Evolutionary conservation across 2,113 vertebrate genomes (phyloP), one percentile per base, ranked within the genome.

Genomic region (Odobenus rosmarus): DNA sequence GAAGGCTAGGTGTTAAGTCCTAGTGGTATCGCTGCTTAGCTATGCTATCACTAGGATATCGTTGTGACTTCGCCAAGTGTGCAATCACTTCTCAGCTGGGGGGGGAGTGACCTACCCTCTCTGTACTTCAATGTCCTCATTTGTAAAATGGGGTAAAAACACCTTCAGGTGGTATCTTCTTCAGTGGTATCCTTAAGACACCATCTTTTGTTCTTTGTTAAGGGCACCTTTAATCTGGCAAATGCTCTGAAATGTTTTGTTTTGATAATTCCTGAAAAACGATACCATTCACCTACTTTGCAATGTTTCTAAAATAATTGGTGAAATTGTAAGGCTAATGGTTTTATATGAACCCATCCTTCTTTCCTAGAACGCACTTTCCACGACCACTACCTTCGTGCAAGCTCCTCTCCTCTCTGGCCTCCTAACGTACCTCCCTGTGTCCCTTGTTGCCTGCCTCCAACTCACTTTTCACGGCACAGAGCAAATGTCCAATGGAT

Each of bases 321-420:
- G 36, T 36, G 79, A 42, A 13, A 46, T 6, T 26, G 0, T 64
- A 28, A 28, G 53, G 33, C 7, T 19, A 5, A 36, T 4, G 12
- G 14, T 49, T 71, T 69, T 31, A 8, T 26, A 21, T 12, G 46
- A 67, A 42, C 26, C 31, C 49, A 3, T 0, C 5, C 26, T 19
- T 2, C 46, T 2, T 18, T 12, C 39, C 10, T 8, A 7, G 49
- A 4, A 9, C 26, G 0, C 2, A 3, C 16, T 46, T 42, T 69
- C 61, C 36, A 14, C 1, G 0, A 4, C n/a, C 31, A 24, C 4
- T 2, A 39, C n/a, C 72, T 26, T n/a, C 0, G 0, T 3, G 13
- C 19, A 14, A 62, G 53, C 39, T 15, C 3, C 62, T 1, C 0
- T 21, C 28, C 1, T 18, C 76, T 26, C 64, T 33, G 49, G 88